Percentiles rank a stretch among this genome's conserved stretches.
Evolutionary conservation across 2,888 invertebrate species (phyloP).

Genomic region (Mesoligia furuncula): DNA sequence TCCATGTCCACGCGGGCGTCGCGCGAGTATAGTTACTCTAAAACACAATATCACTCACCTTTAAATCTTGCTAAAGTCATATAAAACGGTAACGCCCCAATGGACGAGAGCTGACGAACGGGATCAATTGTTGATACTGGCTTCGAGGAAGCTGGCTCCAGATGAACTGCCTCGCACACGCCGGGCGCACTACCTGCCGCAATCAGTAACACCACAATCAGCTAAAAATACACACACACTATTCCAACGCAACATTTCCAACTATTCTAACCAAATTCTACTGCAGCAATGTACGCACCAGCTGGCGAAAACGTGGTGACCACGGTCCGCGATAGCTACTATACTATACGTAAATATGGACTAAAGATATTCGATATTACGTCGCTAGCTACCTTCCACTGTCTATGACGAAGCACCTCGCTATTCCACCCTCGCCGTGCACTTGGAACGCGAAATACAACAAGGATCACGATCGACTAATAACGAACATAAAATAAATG

Average conservation of each 20-base stretch:
- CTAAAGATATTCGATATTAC: conserved; percentile 85
- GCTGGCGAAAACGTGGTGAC: conserved; percentile 90
- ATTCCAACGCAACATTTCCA: conserved; percentile 66
- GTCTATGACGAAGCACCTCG: conserved; percentile 85
- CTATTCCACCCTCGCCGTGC: conserved; percentile 75
- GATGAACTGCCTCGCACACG: conserved; percentile 80
- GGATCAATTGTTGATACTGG: conserved; percentile 88
- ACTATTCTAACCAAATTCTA: conserved; percentile 81
- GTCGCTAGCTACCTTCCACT: conserved; percentile 85
- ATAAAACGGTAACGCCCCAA: conserved; percentile 97
- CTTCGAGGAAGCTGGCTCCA: conserved; percentile 79
- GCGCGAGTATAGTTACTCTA: conserved; percentile 16
- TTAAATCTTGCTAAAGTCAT: conserved; percentile 98
- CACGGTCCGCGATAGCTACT: conserved; percentile 79
- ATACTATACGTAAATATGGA: conserved; percentile 84
- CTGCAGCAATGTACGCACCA: conserved; percentile 86
- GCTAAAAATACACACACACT: conserved; percentile 68
- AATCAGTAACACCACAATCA: conserved; percentile 75
- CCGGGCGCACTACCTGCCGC: conserved; percentile 87
- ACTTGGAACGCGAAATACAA: conserved; percentile 75
- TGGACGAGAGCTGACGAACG: conserved; percentile 93
- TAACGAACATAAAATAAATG: conserved; percentile 84
- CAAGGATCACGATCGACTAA: conserved; percentile 75
- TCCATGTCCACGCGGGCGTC: conserved; percentile 61
- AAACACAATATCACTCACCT: conserved; percentile 91